Conservation (phyloP, 1,140 invertebrate genomes). For the Papilio xuthus region DNA sequence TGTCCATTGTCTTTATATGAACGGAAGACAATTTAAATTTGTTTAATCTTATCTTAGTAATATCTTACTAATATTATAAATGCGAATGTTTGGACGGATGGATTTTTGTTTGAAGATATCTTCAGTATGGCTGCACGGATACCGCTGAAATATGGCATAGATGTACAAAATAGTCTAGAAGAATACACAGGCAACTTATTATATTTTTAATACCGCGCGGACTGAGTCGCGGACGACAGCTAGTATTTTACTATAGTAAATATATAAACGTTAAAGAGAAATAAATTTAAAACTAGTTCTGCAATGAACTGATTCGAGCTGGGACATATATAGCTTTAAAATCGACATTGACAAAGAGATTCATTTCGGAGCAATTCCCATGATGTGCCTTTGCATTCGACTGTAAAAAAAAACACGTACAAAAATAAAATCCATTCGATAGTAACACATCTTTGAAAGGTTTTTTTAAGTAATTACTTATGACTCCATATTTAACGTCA, state of each 20-base stretch:
- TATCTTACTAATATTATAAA: no score
- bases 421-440: background rate
- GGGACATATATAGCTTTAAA: slow-evolving; percentile 2
- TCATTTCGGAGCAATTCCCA: slow-evolving; percentile 16
- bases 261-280: background rate
- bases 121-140: no score
- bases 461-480: slow-evolving; percentile 14
- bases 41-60: no score
- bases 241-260: background rate
- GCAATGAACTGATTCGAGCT: slow-evolving; percentile 4
- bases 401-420: slow-evolving; percentile 4
- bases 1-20: no score
- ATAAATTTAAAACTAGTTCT: background rate
- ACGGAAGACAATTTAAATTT: no score
- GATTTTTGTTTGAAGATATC: no score
- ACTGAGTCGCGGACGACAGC: no score
- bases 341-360: slow-evolving; percentile 17
- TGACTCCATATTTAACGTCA: background rate
- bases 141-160: no score
- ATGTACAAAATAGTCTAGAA: no score
- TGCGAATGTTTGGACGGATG: no score
- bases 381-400: background rate
- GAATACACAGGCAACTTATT: no score
- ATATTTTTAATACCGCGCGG: no score
- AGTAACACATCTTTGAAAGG: background rate